phyloP scores from a whole-genome alignment of 2,797 vertebrate genomes.

The Ceryle rudis region DNA sequence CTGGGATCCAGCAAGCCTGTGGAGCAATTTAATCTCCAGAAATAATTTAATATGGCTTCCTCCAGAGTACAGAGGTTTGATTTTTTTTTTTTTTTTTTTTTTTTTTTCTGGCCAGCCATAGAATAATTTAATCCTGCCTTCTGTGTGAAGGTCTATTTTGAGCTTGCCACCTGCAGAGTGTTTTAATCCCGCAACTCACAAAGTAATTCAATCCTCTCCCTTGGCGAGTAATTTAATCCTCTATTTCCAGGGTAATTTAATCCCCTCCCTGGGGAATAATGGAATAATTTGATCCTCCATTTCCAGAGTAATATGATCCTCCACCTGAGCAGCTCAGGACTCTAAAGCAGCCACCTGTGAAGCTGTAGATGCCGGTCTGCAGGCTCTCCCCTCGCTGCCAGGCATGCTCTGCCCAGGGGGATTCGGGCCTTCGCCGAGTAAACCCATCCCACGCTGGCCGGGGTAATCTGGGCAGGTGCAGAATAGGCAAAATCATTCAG shows the following conservation, averaged over 20 bases:
- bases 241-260: constrained; percentile 73
- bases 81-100: background rate
- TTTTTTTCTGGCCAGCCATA: constrained; percentile 13
- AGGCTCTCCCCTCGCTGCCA: background rate
- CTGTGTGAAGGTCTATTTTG: constrained; percentile 63
- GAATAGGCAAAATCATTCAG: background rate
- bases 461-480: background rate
- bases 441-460: background rate
- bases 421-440: accelerated
- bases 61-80: constrained; percentile 16
- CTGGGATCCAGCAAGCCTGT: constrained; percentile 56
- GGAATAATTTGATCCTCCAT: constrained; percentile 63
- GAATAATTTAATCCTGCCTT: constrained; percentile 74
- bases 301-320: constrained; percentile 55
- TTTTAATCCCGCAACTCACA: constrained; percentile 67
- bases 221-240: constrained; percentile 75
- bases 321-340: constrained; percentile 27
- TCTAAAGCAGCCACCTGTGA: constrained; percentile 1
- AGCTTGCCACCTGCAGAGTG: constrained; percentile 57
- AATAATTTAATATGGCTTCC: constrained; percentile 71
- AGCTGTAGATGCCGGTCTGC: background rate
- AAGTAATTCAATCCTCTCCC: constrained; percentile 71
- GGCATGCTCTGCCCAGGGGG: background rate
- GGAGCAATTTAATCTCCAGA: constrained; percentile 69
- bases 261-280: constrained; percentile 63